These are phyloP conservation scores for Parapristionchus giblindavisi DNA, from an alignment of 2,888 invertebrate species.

Conservation along the genomic window DNA sequence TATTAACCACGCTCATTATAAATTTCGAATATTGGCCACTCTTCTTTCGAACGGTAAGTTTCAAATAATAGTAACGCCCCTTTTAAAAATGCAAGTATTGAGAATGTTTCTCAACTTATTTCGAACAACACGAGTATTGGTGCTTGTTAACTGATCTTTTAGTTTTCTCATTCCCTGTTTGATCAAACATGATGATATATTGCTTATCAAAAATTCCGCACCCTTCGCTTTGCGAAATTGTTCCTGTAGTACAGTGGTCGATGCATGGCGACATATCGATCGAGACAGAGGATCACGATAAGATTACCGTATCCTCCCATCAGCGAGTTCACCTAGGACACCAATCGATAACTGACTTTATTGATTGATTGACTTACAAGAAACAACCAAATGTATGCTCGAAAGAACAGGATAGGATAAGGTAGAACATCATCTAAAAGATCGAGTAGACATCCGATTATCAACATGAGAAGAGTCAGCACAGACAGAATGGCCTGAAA, in stretches of 20 bases:
- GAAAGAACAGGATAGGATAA: slow-evolving; percentile 20
- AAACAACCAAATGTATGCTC: slow-evolving; percentile 33
- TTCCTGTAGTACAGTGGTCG: slow-evolving; percentile 34
- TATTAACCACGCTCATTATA: too few species aligned
- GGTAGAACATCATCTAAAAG: slow-evolving; percentile 35
- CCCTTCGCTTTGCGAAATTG: slow-evolving; percentile 26
- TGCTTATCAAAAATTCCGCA: not conserved
- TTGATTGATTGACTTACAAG: not conserved
- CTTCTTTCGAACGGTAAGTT: too few species aligned
- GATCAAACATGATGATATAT: too few species aligned
- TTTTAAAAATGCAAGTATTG: too few species aligned
- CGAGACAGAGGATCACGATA: slow-evolving; percentile 50
- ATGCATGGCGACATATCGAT: slow-evolving; percentile 44
- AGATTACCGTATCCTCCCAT: slow-evolving; percentile 51
- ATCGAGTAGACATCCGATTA: slow-evolving; percentile 48
- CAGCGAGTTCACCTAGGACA: slow-evolving; percentile 45
- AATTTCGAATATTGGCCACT: too few species aligned
- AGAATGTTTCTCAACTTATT: too few species aligned
- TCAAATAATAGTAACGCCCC: too few species aligned
- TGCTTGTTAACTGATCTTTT: too few species aligned
- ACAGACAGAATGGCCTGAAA: slow-evolving; percentile 43
- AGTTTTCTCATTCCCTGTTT: too few species aligned
- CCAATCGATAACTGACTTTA: not conserved
- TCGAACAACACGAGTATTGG: too few species aligned
- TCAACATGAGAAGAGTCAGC: slow-evolving; percentile 44